phyloP scores from a whole-genome alignment of 2,113 vertebrate species.

The Tachysurus fulvidraco region DNA sequence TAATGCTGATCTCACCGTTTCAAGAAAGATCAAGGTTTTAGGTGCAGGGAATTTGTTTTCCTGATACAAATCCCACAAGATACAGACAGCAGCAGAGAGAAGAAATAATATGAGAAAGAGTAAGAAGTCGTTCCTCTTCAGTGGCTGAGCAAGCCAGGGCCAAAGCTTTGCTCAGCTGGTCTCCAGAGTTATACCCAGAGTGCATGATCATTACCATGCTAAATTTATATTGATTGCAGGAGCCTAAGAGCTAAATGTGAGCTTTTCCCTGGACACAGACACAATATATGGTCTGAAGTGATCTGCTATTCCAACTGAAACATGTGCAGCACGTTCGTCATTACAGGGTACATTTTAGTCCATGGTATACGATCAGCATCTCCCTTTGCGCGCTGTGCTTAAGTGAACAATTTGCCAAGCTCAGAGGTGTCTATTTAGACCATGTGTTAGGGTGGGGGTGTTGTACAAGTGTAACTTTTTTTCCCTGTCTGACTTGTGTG shows the following conservation, averaged over 20 bases:
- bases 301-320: constrained; percentile 64
- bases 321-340: constrained; percentile 55
- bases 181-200: constrained; percentile 61
- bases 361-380: constrained; percentile 35
- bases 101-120: constrained; percentile 43
- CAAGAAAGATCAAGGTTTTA: constrained; percentile 29
- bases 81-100: constrained; percentile 18
- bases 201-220: constrained; percentile 75
- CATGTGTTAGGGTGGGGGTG: not conserved
- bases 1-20: constrained; percentile 18
- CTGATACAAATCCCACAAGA: constrained; percentile 36
- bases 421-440: constrained; percentile 10
- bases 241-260: constrained; percentile 72
- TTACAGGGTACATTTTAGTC: constrained; percentile 46
- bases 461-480: not conserved
- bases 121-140: constrained; percentile 45
- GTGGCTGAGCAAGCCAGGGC: constrained; percentile 41
- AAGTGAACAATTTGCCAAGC: constrained; percentile 43
- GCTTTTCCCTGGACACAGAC: constrained; percentile 65
- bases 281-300: constrained; percentile 58
- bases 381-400: constrained; percentile 45
- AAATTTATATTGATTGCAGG: constrained; percentile 78
- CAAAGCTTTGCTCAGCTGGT: constrained; percentile 53
- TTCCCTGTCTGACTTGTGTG: constrained; percentile 50
- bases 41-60: constrained; percentile 34